These are phyloP conservation scores for Diabrotica undecimpunctata DNA, from an alignment of 1,140 invertebrate species.

Conservation along the genomic window DNA sequence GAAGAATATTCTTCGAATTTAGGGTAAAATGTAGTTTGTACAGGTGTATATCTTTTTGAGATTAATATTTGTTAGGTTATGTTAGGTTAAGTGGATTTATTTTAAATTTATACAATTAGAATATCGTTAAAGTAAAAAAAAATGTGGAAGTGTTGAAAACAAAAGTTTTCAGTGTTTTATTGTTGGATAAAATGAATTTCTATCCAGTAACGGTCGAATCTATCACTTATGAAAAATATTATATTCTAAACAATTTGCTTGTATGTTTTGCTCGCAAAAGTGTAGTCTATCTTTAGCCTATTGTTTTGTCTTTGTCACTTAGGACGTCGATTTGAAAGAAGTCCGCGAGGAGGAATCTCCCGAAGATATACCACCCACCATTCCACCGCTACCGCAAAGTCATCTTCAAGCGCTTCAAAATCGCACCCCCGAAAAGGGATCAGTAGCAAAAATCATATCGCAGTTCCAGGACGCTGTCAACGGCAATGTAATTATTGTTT, in stretches of 20 bases:
- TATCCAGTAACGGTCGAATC: too few species aligned
- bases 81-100: too few species aligned
- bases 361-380: conserved; percentile 40
- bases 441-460: conserved; percentile 46
- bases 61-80: too few species aligned
- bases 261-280: neutral
- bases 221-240: neutral
- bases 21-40: too few species aligned
- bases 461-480: conserved; percentile 45
- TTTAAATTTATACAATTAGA: too few species aligned
- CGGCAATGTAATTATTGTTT: conserved; percentile 37
- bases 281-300: neutral
- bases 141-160: too few species aligned
- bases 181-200: too few species aligned
- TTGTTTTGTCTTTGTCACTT: conserved; percentile 17
- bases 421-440: conserved; percentile 34
- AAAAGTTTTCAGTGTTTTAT: neutral
- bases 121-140: too few species aligned
- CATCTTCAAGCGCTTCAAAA: conserved; percentile 39
- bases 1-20: too few species aligned
- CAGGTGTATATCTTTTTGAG: too few species aligned
- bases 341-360: conserved; percentile 35
- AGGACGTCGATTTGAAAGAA: conserved; percentile 41
- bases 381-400: conserved; percentile 45
- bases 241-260: neutral